Conservation (phyloP, 2,888 invertebrate genomes). For the Busseola fusca region DNA sequence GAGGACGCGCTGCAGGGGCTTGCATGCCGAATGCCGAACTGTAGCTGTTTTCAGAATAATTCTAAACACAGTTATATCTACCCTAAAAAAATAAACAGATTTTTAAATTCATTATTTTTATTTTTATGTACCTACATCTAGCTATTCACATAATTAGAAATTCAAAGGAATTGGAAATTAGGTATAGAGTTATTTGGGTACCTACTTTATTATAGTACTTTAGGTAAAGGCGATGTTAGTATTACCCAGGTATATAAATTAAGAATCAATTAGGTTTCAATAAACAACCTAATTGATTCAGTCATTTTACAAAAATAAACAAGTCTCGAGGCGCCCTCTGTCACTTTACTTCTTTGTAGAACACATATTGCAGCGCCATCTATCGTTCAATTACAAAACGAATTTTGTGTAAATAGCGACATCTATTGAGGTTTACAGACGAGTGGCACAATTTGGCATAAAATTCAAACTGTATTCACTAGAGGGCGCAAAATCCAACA, state of each 20-base stretch:
- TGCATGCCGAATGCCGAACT: no score
- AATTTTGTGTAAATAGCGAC: conserved; percentile 9
- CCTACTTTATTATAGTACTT: neutral
- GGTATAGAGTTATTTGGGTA: neutral
- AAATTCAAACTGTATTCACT: neutral
- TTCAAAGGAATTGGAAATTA: neutral
- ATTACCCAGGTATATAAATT: no score
- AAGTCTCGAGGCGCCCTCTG: neutral
- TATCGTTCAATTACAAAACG: neutral
- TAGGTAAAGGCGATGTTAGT: neutral
- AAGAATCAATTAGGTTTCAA: no score
- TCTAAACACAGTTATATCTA: no score
- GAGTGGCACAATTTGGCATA: no score
- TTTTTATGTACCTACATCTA: neutral
- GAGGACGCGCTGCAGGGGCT: no score
- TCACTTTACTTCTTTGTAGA: neutral
- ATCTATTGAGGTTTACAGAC: conserved; percentile 8
- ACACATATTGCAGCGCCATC: conserved; percentile 30
- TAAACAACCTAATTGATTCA: no score
- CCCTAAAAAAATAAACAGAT: no score
- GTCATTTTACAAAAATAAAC: neutral
- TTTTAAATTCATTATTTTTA: neutral
- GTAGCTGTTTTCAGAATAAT: neutral
- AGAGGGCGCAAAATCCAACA: conserved; percentile 37
- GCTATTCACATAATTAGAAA: no score